Percentiles rank a stretch among this genome's conserved stretches.
Evolutionary conservation across 2,113 vertebrate genomes (phyloP).

Genomic region (Zonotrichia leucophrys): DNA sequence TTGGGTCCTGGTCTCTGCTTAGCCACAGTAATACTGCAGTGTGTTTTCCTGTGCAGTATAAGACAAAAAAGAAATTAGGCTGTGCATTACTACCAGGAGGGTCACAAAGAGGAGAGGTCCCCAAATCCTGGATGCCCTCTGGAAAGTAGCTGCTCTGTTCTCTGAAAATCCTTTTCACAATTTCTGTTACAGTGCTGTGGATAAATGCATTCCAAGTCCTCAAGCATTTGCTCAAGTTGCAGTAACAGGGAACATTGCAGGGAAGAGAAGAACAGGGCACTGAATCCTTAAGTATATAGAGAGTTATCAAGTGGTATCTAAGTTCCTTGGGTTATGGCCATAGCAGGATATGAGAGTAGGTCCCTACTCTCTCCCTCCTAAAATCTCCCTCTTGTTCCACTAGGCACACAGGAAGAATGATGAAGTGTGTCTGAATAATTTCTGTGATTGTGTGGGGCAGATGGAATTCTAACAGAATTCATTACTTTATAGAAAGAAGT

Average conservation of each 20-base stretch:
- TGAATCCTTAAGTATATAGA: not conserved
- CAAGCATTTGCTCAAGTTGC: not conserved
- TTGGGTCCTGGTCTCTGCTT: not conserved
- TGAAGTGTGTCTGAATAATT: not conserved
- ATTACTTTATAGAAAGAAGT: not conserved
- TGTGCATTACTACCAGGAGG: not conserved
- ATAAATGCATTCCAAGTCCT: not conserved
- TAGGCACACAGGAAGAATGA: not conserved
- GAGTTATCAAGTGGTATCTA: not conserved
- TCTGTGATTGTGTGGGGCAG: not conserved
- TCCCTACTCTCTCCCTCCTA: not conserved
- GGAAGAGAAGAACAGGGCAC: not conserved
- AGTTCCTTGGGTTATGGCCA: not conserved
- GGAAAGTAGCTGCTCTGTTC: not conserved
- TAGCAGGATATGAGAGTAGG: not conserved
- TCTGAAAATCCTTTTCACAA: not conserved
- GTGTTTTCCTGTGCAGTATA: not conserved
- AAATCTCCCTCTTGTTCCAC: not conserved
- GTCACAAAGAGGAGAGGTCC: not conserved
- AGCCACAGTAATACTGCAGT: not conserved
- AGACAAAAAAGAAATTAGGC: not conserved
- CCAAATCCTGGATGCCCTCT: not conserved
- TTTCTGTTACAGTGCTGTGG: not conserved
- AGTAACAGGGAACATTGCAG: not conserved
- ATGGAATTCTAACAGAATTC: not conserved